These are phyloP conservation scores for Laticauda colubrina DNA, from an alignment of 2,113 vertebrate genomes.

Conservation along the genomic window DNA sequence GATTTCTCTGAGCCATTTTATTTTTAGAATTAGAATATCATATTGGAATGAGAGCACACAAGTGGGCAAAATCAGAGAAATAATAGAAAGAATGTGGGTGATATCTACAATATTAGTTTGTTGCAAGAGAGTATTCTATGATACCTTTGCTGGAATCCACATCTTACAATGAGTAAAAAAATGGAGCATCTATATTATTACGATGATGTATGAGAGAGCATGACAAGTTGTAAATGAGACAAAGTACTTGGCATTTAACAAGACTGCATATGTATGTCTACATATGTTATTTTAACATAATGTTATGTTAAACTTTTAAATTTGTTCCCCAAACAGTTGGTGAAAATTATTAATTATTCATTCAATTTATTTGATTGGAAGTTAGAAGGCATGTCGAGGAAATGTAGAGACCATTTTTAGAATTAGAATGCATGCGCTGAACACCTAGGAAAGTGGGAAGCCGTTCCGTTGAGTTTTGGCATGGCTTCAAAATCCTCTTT, in stretches of 20 bases:
- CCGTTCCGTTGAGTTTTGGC: not conserved
- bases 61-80: slow-evolving; percentile 33
- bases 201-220: not conserved
- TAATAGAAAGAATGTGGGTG: slow-evolving; percentile 22
- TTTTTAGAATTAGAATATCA: not conserved
- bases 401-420: not conserved
- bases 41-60: not conserved
- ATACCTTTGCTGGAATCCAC: not conserved
- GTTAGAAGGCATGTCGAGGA: not conserved
- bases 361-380: not conserved
- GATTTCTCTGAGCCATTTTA: not conserved
- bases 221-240: not conserved
- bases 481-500: slow-evolving; percentile 9
- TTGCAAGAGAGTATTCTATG: not conserved
- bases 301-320: slow-evolving; percentile 2
- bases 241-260: not conserved
- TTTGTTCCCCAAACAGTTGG: slow-evolving; percentile 11
- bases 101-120: slow-evolving; percentile 26
- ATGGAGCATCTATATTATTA: not conserved
- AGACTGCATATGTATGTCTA: not conserved
- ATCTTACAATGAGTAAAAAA: not conserved
- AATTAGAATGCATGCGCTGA: not conserved
- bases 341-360: not conserved
- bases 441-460: not conserved
- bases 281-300: not conserved